These are phyloP conservation scores for Agelas oroides DNA, from an alignment of 37 sponge, comb jelly and placozoan genomes.

Conservation along the genomic window DNA sequence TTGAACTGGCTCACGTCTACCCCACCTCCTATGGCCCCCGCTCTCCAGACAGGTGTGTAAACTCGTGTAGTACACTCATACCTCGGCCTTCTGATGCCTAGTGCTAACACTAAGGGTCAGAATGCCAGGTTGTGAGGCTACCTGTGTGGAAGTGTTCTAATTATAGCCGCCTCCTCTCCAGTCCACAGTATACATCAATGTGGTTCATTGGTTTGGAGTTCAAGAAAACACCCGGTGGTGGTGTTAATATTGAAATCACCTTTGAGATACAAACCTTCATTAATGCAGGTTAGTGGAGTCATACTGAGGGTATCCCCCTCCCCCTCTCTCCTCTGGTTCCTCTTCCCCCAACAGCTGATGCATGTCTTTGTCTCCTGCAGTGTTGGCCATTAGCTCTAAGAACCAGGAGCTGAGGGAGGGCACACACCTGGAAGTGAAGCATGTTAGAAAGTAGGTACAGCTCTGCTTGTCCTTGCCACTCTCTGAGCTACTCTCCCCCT, in stretches of 20 bases:
- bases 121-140: too few relatives aligned
- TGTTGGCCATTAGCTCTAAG: too few relatives aligned
- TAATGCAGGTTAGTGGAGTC: slow-evolving; percentile 61
- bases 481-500: neutral
- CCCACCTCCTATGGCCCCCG: slow-evolving; percentile 71
- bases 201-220: slow-evolving; percentile 94
- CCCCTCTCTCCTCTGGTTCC: neutral
- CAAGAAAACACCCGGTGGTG: slow-evolving; percentile 14
- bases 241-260: slow-evolving; percentile 69
- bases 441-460: slow-evolving; percentile 71
- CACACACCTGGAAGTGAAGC: slow-evolving; percentile 73
- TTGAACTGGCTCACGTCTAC: slow-evolving; percentile 92
- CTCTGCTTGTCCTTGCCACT: too few relatives aligned
- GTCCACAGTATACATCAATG: neutral
- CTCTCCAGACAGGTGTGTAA: slow-evolving; percentile 27
- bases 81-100: too few relatives aligned
- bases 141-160: too few relatives aligned
- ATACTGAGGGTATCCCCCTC: neutral
- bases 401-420: slow-evolving; percentile 55
- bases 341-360: neutral
- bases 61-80: too few relatives aligned
- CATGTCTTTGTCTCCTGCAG: too few relatives aligned
- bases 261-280: slow-evolving; percentile 84
- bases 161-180: too few relatives aligned
- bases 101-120: too few relatives aligned